phyloP scores from a whole-genome alignment of 1,140 invertebrate species.

The Diorhabda elongata region DNA sequence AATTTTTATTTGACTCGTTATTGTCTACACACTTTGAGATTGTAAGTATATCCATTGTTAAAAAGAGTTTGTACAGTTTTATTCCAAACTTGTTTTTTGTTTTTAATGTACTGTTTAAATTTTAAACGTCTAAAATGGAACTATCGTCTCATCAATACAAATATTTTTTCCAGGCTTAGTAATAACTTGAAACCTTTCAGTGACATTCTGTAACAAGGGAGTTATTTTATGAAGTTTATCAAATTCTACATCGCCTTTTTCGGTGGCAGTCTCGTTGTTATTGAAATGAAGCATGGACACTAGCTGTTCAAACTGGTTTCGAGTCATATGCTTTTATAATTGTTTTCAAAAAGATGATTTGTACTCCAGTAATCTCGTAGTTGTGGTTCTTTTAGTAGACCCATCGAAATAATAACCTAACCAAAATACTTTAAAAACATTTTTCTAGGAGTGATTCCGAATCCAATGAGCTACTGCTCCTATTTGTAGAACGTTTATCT shows the following conservation, averaged over 20 bases:
- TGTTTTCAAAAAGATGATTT: not conserved
- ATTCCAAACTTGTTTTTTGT: not conserved
- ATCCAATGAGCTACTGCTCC: too few species aligned
- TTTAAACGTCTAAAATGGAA: not conserved
- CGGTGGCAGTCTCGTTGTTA: conserved; percentile 16
- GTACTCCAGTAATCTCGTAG: conserved; percentile 7
- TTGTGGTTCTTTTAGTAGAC: not conserved
- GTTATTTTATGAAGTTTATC: conserved; percentile 13
- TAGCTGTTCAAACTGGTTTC: conserved; percentile 14
- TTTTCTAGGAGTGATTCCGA: too few species aligned
- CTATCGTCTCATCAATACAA: not conserved
- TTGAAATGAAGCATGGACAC: conserved; percentile 12
- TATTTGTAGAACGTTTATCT: too few species aligned
- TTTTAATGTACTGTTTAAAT: not conserved
- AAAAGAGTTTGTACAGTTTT: conserved; percentile 15
- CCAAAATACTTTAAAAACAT: too few species aligned
- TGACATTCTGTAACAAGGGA: conserved; percentile 6
- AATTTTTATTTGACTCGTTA: conserved; percentile 7
- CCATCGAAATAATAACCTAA: not conserved
- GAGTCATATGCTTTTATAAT: conserved; percentile 8
- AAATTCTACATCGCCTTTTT: not conserved
- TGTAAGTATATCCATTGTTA: not conserved
- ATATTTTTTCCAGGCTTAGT: conserved; percentile 7
- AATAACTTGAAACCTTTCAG: conserved; percentile 8
- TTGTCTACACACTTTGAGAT: conserved; percentile 10